A percentile compares a stretch with the other conserved stretches of the same genome.
These are phyloP conservation scores for Pituophis catenifer DNA, from an alignment of 2,113 vertebrate genomes.

Conservation along the genomic window DNA sequence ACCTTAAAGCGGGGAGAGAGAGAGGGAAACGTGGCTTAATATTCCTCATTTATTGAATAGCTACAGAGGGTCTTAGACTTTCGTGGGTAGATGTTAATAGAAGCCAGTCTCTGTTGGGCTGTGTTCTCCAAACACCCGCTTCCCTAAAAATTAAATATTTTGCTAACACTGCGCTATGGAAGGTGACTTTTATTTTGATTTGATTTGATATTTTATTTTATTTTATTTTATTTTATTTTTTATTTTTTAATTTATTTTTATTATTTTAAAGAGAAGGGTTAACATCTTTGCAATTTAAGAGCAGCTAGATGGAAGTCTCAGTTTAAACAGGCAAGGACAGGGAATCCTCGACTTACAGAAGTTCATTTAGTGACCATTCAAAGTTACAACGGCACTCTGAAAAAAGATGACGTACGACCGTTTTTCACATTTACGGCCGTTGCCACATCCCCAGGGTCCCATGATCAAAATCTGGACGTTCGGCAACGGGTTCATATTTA, in stretches of 20 bases:
- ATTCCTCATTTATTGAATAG: constrained; percentile 82
- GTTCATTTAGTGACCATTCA: neutral
- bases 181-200: neutral
- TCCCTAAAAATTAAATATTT: constrained; percentile 10
- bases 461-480: neutral
- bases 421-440: neutral
- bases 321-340: neutral
- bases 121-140: neutral
- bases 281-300: constrained; percentile 13
- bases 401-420: accelerated
- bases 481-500: neutral
- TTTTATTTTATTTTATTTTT: neutral
- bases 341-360: neutral
- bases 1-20: constrained; percentile 73
- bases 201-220: neutral
- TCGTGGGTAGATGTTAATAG: constrained; percentile 76
- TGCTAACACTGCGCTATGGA: neutral
- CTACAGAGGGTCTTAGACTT: constrained; percentile 78
- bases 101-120: constrained; percentile 52
- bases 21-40: constrained; percentile 77
- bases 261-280: constrained; percentile 33
- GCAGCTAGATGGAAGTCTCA: neutral
- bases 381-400: neutral
- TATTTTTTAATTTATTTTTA: too few relatives aligned
- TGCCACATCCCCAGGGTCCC: neutral